These are phyloP conservation scores for Prosapia bicincta DNA, from an alignment of 2,888 invertebrate species.

Conservation along the genomic window DNA sequence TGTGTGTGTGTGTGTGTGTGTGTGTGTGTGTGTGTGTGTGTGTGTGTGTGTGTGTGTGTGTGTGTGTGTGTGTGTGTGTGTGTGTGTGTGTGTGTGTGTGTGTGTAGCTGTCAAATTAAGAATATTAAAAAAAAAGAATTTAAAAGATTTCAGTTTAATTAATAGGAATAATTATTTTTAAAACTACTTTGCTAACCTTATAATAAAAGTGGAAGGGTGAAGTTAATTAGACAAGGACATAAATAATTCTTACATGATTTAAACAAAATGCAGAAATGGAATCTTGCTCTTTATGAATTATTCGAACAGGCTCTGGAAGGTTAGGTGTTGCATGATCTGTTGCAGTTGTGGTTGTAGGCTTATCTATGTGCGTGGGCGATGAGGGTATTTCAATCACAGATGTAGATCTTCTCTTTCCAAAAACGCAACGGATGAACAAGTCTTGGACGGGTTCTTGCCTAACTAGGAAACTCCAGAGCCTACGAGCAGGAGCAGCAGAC, in stretches of 20 bases:
- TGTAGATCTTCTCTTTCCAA: slow-evolving; percentile 59
- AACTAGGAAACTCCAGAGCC: slow-evolving; percentile 92
- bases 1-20: too few relatives aligned
- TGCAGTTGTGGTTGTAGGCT: background rate
- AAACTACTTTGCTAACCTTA: too few relatives aligned
- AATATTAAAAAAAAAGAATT: too few relatives aligned
- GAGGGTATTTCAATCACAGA: background rate
- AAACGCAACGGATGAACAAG: slow-evolving; percentile 92
- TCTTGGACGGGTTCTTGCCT: slow-evolving; percentile 91
- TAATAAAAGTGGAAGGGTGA: too few relatives aligned
- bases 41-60: too few relatives aligned
- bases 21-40: too few relatives aligned
- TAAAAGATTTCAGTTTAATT: too few relatives aligned
- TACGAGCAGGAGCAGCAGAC: slow-evolving; percentile 70
- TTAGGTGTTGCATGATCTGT: slow-evolving; percentile 30
- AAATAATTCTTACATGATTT: slow-evolving; percentile 74
- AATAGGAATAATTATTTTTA: too few relatives aligned
- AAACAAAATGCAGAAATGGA: slow-evolving; percentile 96
- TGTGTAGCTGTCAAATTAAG: too few relatives aligned
- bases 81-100: too few relatives aligned
- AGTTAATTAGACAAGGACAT: too few relatives aligned
- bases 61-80: too few relatives aligned
- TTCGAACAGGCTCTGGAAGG: slow-evolving; percentile 79
- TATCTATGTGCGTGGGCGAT: background rate
- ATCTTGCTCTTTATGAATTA: slow-evolving; percentile 98